These are phyloP conservation scores for Eubucco bourcierii DNA, from an alignment of 2,113 vertebrate genomes.

Conservation along the genomic window DNA sequence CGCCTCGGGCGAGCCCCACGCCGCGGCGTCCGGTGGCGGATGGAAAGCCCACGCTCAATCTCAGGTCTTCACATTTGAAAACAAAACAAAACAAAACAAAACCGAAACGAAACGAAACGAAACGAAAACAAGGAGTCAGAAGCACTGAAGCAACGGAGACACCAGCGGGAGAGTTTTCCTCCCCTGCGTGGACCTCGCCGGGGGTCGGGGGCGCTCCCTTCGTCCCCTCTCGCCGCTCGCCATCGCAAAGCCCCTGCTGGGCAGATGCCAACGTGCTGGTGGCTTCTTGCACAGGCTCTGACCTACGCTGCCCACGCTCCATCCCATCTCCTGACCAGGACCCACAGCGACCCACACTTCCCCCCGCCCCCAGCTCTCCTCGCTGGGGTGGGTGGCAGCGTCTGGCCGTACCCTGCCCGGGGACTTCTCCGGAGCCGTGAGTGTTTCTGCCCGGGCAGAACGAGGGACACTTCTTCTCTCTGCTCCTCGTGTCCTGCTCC, in stretches of 20 bases:
- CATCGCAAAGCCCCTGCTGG: neutral
- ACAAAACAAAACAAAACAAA: constrained; percentile 8
- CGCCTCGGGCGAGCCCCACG: constrained; percentile 46
- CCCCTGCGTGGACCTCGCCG: neutral
- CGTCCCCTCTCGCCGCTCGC: neutral
- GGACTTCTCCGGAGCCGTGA: neutral
- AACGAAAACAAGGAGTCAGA: neutral
- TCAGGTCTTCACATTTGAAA: constrained; percentile 77
- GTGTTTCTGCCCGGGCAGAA: neutral
- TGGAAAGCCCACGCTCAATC: constrained; percentile 75
- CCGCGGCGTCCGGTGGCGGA: constrained; percentile 25
- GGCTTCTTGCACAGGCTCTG: neutral
- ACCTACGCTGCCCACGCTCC: neutral
- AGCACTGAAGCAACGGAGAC: constrained; percentile 37
- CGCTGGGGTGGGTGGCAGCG: neutral
- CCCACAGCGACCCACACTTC: neutral
- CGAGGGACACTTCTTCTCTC: neutral
- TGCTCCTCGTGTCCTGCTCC: neutral
- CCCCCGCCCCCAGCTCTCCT: neutral
- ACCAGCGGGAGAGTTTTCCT: neutral
- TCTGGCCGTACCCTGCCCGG: neutral
- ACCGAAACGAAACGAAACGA: no score
- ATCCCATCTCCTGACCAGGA: neutral
- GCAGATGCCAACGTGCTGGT: neutral
- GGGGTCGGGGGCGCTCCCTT: neutral